phyloP scores from a whole-genome alignment of 2,797 vertebrate genomes.

The Argya squamiceps region DNA sequence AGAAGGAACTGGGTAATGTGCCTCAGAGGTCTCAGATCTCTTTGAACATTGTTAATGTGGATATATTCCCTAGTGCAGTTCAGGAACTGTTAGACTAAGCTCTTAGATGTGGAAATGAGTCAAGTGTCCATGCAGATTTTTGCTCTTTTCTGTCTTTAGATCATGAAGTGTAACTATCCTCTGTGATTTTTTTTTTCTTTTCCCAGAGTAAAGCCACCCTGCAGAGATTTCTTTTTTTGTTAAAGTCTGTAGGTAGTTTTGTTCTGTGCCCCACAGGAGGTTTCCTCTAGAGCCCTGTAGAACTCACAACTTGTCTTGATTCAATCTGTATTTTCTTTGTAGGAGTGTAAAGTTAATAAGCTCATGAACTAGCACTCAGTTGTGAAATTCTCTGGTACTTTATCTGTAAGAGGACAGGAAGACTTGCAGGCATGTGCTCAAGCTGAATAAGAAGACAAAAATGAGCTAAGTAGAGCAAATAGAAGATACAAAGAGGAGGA shows the following conservation, averaged over 20 bases:
- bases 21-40: background rate
- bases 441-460: background rate
- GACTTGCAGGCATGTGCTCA: background rate
- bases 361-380: background rate
- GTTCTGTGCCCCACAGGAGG: background rate
- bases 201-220: background rate
- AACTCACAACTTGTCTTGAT: background rate
- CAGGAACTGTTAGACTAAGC: conserved; percentile 8
- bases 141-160: background rate
- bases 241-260: background rate
- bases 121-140: conserved; percentile 46
- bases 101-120: conserved; percentile 40
- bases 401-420: background rate
- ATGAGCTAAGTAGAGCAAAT: background rate
- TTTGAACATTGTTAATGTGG: background rate
- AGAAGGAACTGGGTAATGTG: background rate
- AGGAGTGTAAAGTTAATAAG: background rate
- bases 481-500: background rate
- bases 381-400: background rate
- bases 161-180: background rate
- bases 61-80: background rate
- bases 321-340: background rate
- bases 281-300: background rate
- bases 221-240: background rate
- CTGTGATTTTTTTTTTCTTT: background rate